phyloP scores from a whole-genome alignment of 2,113 vertebrate genomes.

The Alectura lathami region DNA sequence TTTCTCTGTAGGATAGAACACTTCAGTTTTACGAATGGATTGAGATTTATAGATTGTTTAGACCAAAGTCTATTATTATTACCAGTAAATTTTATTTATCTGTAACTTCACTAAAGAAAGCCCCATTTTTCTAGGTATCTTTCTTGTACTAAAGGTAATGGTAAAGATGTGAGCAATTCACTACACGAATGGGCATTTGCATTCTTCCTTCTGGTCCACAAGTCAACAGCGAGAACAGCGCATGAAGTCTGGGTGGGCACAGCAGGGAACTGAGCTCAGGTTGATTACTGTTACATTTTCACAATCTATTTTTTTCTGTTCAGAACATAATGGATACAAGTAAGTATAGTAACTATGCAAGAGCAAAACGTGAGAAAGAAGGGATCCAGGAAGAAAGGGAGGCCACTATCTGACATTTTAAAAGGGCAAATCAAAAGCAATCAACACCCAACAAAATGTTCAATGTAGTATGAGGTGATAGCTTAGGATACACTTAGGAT shows the following conservation, averaged over 20 bases:
- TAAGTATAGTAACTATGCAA: neutral
- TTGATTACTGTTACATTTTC: neutral
- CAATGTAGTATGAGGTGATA: conserved; percentile 46
- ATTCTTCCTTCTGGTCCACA: neutral
- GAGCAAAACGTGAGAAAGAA: conserved; percentile 26
- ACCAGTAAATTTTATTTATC: neutral
- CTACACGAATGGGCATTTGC: neutral
- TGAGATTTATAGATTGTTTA: neutral
- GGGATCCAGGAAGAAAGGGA: conserved; percentile 38
- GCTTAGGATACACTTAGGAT: conserved; percentile 50
- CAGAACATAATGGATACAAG: neutral
- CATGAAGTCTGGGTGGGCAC: neutral
- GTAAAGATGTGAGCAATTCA: neutral
- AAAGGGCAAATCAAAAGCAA: conserved; percentile 74
- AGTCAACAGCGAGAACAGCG: neutral
- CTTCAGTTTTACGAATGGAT: neutral
- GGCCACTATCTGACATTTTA: conserved; percentile 65
- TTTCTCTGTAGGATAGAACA: neutral
- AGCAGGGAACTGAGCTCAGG: neutral
- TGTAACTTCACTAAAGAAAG: neutral
- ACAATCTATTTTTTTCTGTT: neutral
- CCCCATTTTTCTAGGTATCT: neutral
- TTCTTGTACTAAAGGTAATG: neutral
- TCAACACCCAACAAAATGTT: conserved; percentile 64
- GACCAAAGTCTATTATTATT: neutral